A percentile compares a stretch with the other conserved stretches of the same genome.
phyloP scores from a whole-genome alignment of 2,797 vertebrate species.

The Propithecus deckenii region DNA sequence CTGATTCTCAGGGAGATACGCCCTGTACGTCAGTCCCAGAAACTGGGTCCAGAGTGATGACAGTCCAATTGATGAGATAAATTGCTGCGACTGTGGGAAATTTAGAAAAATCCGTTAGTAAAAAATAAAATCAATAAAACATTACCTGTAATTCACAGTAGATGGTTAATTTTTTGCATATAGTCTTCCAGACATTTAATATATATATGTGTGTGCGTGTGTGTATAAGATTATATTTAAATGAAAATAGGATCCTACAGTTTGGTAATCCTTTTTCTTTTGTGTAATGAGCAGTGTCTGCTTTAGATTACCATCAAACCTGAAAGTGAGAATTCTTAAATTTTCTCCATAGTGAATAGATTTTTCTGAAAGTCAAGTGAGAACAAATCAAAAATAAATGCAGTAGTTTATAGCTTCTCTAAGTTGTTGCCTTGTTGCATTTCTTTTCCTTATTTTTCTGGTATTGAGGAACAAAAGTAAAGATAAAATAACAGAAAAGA shows the following conservation, averaged over 20 bases:
- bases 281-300: not conserved
- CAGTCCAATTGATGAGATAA: not conserved
- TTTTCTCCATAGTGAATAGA: not conserved
- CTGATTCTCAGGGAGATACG: not conserved
- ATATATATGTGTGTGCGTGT: not conserved
- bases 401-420: not conserved
- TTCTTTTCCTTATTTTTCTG: not conserved
- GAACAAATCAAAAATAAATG: not conserved
- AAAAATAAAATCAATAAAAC: not conserved
- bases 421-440: not conserved
- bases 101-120: not conserved
- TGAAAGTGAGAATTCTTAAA: conserved; percentile 1
- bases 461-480: not conserved
- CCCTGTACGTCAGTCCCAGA: not conserved
- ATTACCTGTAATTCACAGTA: not conserved
- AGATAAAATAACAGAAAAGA: not conserved
- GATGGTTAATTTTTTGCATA: not conserved
- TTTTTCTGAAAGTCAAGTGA: not conserved
- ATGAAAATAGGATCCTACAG: not conserved
- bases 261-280: not conserved
- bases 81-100: not conserved
- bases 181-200: not conserved
- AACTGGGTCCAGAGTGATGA: not conserved
- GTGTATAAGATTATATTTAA: not conserved
- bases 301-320: not conserved